Conservation (phyloP, 2,113 vertebrate genomes). For the Neotoma lepida region DNA sequence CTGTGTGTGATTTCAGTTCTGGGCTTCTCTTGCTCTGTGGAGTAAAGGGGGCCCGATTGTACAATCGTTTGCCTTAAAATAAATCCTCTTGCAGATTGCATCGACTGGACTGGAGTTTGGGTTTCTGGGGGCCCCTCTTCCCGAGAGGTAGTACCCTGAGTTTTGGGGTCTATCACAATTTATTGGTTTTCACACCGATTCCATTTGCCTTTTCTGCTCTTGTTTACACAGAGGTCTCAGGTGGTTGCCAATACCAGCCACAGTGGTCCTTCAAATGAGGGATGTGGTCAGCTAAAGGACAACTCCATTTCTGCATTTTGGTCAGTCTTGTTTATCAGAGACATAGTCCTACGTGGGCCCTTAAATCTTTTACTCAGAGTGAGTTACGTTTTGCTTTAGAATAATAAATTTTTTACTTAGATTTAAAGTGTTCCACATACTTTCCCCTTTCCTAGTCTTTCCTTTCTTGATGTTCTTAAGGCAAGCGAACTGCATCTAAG, state of each 20-base stretch:
- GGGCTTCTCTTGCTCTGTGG: no score
- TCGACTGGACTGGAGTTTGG: no score
- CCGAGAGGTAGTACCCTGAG: no score
- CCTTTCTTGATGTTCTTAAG: conserved; percentile 66
- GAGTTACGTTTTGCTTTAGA: conserved; percentile 77
- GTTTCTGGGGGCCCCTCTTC: no score
- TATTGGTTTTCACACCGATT: neutral
- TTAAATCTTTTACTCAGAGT: conserved; percentile 55
- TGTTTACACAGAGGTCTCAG: neutral
- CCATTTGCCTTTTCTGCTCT: fast-evolving
- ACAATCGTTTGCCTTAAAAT: no score
- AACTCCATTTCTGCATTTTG: conserved; percentile 47
- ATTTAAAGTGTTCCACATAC: conserved; percentile 65
- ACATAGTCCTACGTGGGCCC: conserved; percentile 22
- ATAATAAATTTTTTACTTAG: conserved; percentile 60
- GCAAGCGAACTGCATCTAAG: neutral
- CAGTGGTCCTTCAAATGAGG: conserved; percentile 33
- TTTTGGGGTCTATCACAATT: no score
- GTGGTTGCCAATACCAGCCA: neutral
- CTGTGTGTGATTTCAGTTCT: no score
- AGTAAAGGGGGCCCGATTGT: no score
- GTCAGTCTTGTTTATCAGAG: conserved; percentile 48
- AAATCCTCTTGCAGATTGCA: no score
- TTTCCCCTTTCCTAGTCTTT: neutral
- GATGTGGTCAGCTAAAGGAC: neutral